A percentile compares a stretch with the other conserved stretches of the same genome.
Conservation (phyloP, 2,797 vertebrate genomes). For the Antrozous pallidus region DNA sequence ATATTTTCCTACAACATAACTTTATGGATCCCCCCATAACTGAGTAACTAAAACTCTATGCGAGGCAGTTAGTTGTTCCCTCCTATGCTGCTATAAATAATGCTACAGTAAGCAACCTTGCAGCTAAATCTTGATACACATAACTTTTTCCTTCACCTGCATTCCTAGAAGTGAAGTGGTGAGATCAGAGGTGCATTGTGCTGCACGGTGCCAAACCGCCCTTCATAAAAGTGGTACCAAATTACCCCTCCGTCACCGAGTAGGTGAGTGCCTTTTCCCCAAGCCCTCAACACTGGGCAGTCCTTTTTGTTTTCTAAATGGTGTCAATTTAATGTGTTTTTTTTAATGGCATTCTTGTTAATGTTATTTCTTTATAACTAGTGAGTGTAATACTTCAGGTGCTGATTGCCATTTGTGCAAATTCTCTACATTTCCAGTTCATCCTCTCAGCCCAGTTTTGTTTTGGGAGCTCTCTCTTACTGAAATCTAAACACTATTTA, state of each 20-base stretch:
- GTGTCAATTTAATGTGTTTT: neutral
- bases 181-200: neutral
- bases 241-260: neutral
- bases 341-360: neutral
- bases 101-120: neutral
- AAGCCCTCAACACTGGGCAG: neutral
- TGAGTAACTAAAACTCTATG: neutral
- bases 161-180: neutral
- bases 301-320: neutral
- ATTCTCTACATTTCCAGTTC: slow-evolving; percentile 5
- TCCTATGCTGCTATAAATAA: neutral
- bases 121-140: neutral
- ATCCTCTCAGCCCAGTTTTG: neutral
- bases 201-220: neutral
- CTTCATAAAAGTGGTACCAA: neutral
- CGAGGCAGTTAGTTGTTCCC: neutral
- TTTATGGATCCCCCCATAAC: neutral
- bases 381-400: neutral
- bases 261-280: neutral
- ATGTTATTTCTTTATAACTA: neutral
- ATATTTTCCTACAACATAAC: neutral
- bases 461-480: neutral
- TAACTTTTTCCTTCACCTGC: neutral
- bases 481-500: neutral
- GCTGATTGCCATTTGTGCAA: neutral